Evolutionary conservation across 2,797 vertebrate species (phyloP), one percentile per base, ranked within the genome.

Genomic region (Megalops cyprinoides): DNA sequence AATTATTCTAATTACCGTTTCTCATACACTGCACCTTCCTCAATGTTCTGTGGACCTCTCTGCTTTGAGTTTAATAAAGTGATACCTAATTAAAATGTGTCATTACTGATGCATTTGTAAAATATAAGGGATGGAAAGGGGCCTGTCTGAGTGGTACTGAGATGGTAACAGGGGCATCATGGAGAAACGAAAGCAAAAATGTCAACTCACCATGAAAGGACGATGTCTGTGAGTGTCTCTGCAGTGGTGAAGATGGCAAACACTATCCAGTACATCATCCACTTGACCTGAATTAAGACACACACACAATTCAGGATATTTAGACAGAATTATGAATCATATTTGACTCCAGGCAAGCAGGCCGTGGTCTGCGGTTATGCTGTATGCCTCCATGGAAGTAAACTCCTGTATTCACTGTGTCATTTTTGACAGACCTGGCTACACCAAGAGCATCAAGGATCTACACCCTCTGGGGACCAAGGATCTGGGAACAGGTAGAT

Each of bases 221-320:
- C 89, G 84, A 99, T 94, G 84, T 99, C 98, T 79, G 98, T 99
- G 85, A 97, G 95, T 0, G 97, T 99, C 93, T 99, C 98, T 10
- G 96, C 96, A n/a, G 98, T 99, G 0, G 96, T 96, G 90, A 99
- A 99, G 92, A 99, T 94, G 3, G 98, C 98, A 92, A 99, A 99
- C 42, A 99, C 97, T 83, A 99, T 99, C 98, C 98, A 99, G 91
- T 99, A 99, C 98, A 99, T 99, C 98, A 99, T 99, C 98, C 98
- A 99, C 85, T 99, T 99, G 81, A 99, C 98, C 97, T 99, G 92
- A 75, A 42, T 23, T 5, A 69, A 0, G 37, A n/a, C 18, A 69
- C 6, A 42, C 4, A 2, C 1, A 23, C 34, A 69, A 4, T 48
- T 48, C 10, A 48, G 10, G 46, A 10, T 48, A 10, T 48, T 10